Conservation (phyloP, 2,888 invertebrate species). For the Dromius quadrimaculatus region DNA sequence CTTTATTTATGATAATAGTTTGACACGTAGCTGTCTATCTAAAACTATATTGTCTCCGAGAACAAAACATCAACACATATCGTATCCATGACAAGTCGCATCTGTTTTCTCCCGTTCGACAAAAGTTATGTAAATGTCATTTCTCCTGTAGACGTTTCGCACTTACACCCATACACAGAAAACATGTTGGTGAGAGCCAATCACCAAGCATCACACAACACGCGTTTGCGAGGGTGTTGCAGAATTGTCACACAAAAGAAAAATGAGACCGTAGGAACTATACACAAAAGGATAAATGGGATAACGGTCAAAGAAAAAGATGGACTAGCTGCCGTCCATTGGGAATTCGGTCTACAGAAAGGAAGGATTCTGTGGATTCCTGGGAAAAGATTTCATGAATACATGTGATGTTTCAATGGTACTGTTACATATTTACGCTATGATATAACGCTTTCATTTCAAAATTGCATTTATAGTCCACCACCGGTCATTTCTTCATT, state of each 20-base stretch:
- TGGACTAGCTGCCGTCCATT: constrained; percentile 27
- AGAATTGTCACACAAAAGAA: constrained; percentile 48
- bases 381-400: constrained; percentile 1
- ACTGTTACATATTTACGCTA: no score
- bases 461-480: background rate
- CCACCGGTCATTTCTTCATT: background rate
- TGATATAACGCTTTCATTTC: constrained; percentile 29
- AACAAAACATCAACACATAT: constrained; percentile 32
- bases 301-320: constrained; percentile 36
- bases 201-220: constrained; percentile 15
- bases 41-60: constrained; percentile 33
- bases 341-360: constrained; percentile 22
- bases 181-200: constrained; percentile 20
- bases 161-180: constrained; percentile 27
- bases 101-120: constrained; percentile 46
- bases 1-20: constrained; percentile 40
- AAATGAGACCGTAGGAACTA: constrained; percentile 37
- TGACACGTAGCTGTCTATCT: constrained; percentile 37
- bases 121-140: constrained; percentile 50
- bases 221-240: constrained; percentile 24
- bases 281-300: constrained; percentile 38
- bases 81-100: constrained; percentile 36
- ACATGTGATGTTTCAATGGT: background rate
- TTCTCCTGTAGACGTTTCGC: constrained; percentile 38
- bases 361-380: constrained; percentile 24